Evolutionary conservation across 2,888 invertebrate genomes (phyloP).

Genomic region (Gisinianus flammeolus): DNA sequence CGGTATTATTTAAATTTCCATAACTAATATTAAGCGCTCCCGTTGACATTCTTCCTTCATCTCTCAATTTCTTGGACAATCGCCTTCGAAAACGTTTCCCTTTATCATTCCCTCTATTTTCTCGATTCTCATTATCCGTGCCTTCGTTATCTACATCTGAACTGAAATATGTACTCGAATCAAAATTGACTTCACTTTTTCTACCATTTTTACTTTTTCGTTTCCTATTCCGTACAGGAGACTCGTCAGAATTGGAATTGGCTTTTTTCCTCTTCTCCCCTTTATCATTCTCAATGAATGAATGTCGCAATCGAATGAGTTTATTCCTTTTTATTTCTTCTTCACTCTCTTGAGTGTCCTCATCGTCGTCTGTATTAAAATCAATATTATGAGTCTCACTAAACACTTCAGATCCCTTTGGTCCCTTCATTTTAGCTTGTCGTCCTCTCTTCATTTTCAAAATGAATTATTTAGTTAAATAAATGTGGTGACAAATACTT

Average conservation of each 20-base stretch:
- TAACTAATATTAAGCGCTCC: slow-evolving; percentile 29
- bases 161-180: neutral
- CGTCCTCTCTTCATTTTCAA: slow-evolving; percentile 3
- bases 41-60: neutral
- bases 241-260: neutral
- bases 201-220: slow-evolving; percentile 8
- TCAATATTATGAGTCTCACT: slow-evolving; percentile 8
- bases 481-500: too few species aligned
- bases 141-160: neutral
- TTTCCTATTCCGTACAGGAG: neutral
- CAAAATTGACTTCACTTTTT: slow-evolving; percentile 1
- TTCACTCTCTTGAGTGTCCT: neutral
- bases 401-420: neutral
- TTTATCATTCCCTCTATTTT: neutral
- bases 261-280: neutral
- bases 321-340: slow-evolving; percentile 29
- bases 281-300: slow-evolving; percentile 25
- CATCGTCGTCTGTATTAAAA: neutral
- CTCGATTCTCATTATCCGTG: slow-evolving; percentile 23
- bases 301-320: slow-evolving; percentile 20
- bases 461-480: too few species aligned
- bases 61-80: slow-evolving; percentile 22
- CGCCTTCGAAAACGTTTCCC: slow-evolving; percentile 12
- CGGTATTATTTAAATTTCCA: slow-evolving; percentile 28
- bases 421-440: neutral